Evolutionary conservation across 2,888 invertebrate genomes (phyloP), one percentile per base, ranked within the genome.

Genomic region (Blastobasis adustella): DNA sequence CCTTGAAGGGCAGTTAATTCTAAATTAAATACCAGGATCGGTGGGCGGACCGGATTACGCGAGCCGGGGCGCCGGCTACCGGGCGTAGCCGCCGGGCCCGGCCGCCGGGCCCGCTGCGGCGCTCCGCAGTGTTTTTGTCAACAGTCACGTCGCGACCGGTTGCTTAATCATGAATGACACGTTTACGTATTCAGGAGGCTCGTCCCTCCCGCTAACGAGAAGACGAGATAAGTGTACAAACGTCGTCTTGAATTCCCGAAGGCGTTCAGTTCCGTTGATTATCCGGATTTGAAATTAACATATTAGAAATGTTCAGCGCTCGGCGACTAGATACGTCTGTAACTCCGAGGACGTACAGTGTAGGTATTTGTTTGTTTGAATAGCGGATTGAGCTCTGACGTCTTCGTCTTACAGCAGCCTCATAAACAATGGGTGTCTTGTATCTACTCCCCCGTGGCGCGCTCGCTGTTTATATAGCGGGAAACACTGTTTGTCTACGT

Each of bases 191-290:
- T 86, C 86, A 82, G 73, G 64, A 71, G 76, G 76, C 77, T 78
- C 74, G 68, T 73, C 69, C 74, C 69, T 71, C 69, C 73, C 70
- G 76, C 81, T 86, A 87, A 86, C 85, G 81, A 86, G 84, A 76
- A 77, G 69, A 78, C 82, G 78, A 79, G 85, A 84, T 84, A 83
- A 85, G 82, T 84, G 82, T 82, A 81, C 82, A 77, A 85, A 84
- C 80, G 81, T 79, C 77, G 79, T 78, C 77, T 79, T 76, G 76
- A 78, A 83, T 79, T 80, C 78, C 73, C 78, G 73, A 79, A 82
- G 76, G 79, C 76, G 74, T 70, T 73, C 71, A 69, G 75, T 71
- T 73, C 71, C 74, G 79, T 82, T 84, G 81, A 82, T 84, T 85
- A 82, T 84, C 77, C 78, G 71, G 78, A 80, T 81, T 79, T 71